A percentile compares a stretch with the other conserved stretches of the same genome.
These are phyloP conservation scores for Drosophila orosa DNA, from an alignment of 1,140 invertebrate species.

Conservation along the genomic window DNA sequence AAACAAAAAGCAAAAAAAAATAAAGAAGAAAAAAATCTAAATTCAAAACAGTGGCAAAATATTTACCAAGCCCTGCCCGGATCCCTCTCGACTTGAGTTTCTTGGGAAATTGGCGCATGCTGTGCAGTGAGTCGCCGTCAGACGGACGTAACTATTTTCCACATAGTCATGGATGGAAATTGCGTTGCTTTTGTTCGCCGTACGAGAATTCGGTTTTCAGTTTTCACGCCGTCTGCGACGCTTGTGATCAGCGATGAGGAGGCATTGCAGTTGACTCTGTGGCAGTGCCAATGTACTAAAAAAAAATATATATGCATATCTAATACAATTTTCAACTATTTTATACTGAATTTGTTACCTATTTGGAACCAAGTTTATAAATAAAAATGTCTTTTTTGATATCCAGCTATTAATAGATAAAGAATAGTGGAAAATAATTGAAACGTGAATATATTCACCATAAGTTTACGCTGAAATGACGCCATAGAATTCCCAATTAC, in stretches of 20 bases:
- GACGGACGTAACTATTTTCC: conserved; percentile 64
- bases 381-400: too few relatives aligned
- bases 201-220: conserved; percentile 43
- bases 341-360: too few relatives aligned
- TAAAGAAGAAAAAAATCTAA: conserved; percentile 28
- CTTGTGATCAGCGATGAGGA: conserved; percentile 52
- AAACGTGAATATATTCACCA: too few relatives aligned
- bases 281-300: conserved; percentile 2
- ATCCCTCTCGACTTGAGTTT: conserved; percentile 55
- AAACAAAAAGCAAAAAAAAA: conserved; percentile 15
- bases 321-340: too few relatives aligned
- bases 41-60: conserved; percentile 78
- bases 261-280: conserved; percentile 43
- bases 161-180: conserved; percentile 66
- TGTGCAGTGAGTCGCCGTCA: conserved; percentile 70
- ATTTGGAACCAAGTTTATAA: too few relatives aligned
- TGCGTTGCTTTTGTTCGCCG: conserved; percentile 74
- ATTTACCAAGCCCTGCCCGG: conserved; percentile 67
- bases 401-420: too few relatives aligned
- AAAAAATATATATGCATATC: too few relatives aligned
- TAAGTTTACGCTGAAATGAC: too few relatives aligned
- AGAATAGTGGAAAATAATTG: too few relatives aligned
- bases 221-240: conserved; percentile 57
- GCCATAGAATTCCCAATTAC: too few relatives aligned
- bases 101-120: conserved; percentile 80